These are phyloP conservation scores for Cyphomyrus plagiostoma DNA, from an alignment of 2,113 vertebrate genomes.

Conservation along the genomic window DNA sequence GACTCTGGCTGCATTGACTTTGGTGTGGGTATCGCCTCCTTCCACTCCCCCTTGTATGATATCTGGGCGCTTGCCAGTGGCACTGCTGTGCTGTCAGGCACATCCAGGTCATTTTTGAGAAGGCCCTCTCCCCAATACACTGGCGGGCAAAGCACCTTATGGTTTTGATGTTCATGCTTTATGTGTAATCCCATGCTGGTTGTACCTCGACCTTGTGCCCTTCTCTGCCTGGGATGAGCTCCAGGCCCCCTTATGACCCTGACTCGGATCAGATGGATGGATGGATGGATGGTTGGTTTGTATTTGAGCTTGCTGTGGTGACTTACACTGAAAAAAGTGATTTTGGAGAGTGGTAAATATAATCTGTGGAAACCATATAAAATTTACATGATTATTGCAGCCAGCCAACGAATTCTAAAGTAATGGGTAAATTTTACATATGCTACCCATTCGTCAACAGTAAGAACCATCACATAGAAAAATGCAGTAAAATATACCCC, in stretches of 20 bases:
- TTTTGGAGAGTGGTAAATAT: too few species aligned
- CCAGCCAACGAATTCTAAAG: too few species aligned
- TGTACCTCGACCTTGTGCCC: not conserved
- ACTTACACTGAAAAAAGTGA: not conserved
- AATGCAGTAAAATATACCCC: too few species aligned
- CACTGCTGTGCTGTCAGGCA: not conserved
- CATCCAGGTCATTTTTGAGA: not conserved
- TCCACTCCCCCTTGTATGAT: not conserved
- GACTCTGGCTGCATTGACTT: not conserved
- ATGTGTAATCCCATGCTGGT: not conserved
- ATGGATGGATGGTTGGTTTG: not conserved
- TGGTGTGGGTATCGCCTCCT: not conserved
- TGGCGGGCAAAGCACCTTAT: not conserved
- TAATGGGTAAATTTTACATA: too few species aligned
- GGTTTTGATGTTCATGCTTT: not conserved
- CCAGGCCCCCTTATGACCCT: not conserved
- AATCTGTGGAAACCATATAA: too few species aligned
- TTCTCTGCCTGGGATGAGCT: not conserved
- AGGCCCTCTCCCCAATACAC: not conserved
- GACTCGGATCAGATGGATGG: not conserved
- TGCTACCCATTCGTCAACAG: too few species aligned
- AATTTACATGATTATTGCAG: too few species aligned
- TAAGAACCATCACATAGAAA: too few species aligned
- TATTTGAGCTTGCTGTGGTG: not conserved
- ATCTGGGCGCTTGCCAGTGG: not conserved